Evolutionary conservation across 1,140 invertebrate species (phyloP), one percentile per base, ranked within the genome.

Genomic region (Dufourea novaeangliae): DNA sequence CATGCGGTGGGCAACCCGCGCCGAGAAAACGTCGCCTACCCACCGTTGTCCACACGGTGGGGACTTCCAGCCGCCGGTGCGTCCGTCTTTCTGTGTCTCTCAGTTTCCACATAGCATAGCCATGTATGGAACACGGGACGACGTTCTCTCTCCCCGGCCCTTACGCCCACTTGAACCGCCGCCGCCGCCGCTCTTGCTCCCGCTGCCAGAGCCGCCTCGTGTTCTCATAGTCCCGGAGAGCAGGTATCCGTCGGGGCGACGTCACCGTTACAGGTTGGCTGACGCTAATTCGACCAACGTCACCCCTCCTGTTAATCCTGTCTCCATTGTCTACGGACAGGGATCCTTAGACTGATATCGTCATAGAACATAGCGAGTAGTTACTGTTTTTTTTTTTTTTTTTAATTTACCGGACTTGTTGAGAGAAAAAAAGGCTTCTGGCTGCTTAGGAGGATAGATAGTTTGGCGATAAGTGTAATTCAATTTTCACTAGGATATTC

Each of bases 61-160:
- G 80, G 78, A 87, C 85, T 85, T n/a, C n/a, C n/a, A n/a, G n/a
- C 83, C 80, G 75, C 86, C 82, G 79, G 83, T 87, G 78, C 82
- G 85, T 88, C 81, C 64, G 85, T 85, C 81, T 88, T 82, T 89
- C 88, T 81, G 79, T 84, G 88, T 91, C 88, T 89, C 87, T 90
- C 85, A 63, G 87, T 90, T 90, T 91, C 90, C 89, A 92, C 91
- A 92, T 92, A 91, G 89, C 91, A 92, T 92, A 90, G 87, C 91
- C 91, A 92, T 92, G 89, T 92, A 92, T 91, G 91, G 91, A 87
- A 92, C 91, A 88, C 86, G 77, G 81, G 85, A 88, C 86, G 86
- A 87, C 84, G 79, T 86, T 85, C 84, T 85, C 83, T 85, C 79
- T 87, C 82, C n/a, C 77, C 75, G 74, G 82, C 75, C 79, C 82